Evolutionary conservation across 2,113 vertebrate genomes (phyloP).

Genomic region (Corythaixoides concolor): DNA sequence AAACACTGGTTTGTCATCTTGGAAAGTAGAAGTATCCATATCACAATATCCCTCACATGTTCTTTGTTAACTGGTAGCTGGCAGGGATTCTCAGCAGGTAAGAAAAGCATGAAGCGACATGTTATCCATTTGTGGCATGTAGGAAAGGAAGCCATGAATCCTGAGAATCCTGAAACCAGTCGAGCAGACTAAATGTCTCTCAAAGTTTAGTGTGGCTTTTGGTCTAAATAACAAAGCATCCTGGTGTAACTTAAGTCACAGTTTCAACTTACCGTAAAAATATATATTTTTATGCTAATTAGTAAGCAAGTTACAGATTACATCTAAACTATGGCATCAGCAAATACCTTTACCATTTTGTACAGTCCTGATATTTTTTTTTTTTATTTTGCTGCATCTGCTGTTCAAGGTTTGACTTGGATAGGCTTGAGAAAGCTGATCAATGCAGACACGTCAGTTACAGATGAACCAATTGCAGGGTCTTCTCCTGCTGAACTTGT

Average conservation of each 20-base stretch:
- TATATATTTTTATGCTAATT: not conserved
- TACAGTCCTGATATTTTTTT: not conserved
- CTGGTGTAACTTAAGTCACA: not conserved
- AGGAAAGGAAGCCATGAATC: not conserved
- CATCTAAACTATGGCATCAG: not conserved
- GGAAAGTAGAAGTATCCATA: not conserved
- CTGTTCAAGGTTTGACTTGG: not conserved
- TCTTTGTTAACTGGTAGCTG: not conserved
- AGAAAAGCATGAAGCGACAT: not conserved
- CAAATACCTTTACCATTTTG: not conserved
- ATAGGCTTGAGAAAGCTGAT: not conserved
- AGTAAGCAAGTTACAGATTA: not conserved
- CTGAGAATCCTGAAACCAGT: not conserved
- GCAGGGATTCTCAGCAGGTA: not conserved
- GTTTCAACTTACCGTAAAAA: not conserved
- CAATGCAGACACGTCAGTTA: not conserved
- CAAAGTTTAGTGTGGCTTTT: not conserved
- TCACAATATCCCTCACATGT: not conserved
- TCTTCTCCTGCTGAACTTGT: not conserved
- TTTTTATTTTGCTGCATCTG: not conserved
- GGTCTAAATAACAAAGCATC: not conserved
- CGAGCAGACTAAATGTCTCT: not conserved
- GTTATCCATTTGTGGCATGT: not conserved
- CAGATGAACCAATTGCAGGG: not conserved
- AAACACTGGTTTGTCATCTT: not conserved